Base-by-base conservation (phyloP, 2,888 invertebrate genomes). In the Cheilosia soror region DNA sequence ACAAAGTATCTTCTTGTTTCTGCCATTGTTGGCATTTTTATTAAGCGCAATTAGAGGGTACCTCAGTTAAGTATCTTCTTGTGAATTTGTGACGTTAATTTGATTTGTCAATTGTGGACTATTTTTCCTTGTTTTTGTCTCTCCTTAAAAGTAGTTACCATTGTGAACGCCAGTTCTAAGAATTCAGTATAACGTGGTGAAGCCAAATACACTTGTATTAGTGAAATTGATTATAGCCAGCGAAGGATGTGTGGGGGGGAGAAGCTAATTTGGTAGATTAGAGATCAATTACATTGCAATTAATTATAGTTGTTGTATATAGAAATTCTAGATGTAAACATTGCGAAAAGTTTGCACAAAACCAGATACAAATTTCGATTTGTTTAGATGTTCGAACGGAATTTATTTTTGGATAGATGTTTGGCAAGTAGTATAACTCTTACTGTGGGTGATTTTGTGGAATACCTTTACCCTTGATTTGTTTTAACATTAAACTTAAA, bases 281-380 rank as follows among this genome's bases (percentile, higher is more conserved):
- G 13, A 29, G 65, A 75, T 65, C 75, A 57, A 75, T 75, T 57
- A 57, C 75, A 25, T 11, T 47, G 47, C 47, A 47, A 75, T 75
- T 47, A 57, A 57, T 75, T 57, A 20, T 47, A 33, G 57, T 11
- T 5, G 3, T 37, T 37, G 37, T 37, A 11, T 37, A 20, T 4
- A 20, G 31, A 25, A 13, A 33, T 58, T 31, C 4, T 9, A 13
- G 49, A 37, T 27, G 20, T 27, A 53, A 62, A 47, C 29, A 62
- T 40, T 13, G 40, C 62, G 49, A 49, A 73, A 55, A 60, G 15
- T 73, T 80, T 25, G 20, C 42, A 27, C 27, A 37, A 49, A 68
- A 60, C 40, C 65, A 66, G 11, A 31, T 2, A 7, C 7, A 3
- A 80, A 75, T 42, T 60, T 53, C 9, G n/a, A 20, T 47, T 62